Evolutionary conservation across 2,113 vertebrate species (phyloP), one percentile per base, ranked within the genome.

Genomic region (Alexandromys fortis): DNA sequence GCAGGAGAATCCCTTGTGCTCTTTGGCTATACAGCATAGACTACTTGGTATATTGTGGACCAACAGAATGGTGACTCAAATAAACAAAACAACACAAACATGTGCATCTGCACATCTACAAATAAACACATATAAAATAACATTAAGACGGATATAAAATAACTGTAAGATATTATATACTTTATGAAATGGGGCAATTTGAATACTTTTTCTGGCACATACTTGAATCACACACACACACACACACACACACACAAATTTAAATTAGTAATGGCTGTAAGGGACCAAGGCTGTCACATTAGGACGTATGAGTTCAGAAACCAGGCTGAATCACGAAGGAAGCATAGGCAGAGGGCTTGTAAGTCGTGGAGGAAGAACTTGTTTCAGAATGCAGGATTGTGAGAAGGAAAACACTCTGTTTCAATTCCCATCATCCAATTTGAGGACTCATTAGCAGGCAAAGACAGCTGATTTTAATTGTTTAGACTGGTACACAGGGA

Each of bases 401-500:
- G 42, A 55, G 68, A 94, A 83, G 65, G 78, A 96, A 96, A 91
- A 89, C 55, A 49, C 12, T 28, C 26, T 30, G 61, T 89, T 95
- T 70, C 90, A 93, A 79, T 83, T 85, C 82, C 63, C 52, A 35
- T 67, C 24, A n/a, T 68, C 58, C 81, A 96, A 93, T 72, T 52
- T 86, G 63, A 61, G 12, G 85, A 95, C 70, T 89, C 75, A 95
- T 86, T 89, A 95, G 79, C 12, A 89, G 88, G 90, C 90, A 90
- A 86, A 97, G 85, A 63, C 90, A 94, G 77, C 35, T 94, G 96
- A 96, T 79, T 96, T 93, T 96, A 86, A 97, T 91, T 96, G 97
- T 94, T 96, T 35, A 58, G 87, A 88, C 89, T 86, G 61, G 81
- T 86, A 93, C 81, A 82, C 45, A 94, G 63, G 47, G 68, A 97